A percentile compares a stretch with the other conserved stretches of the same genome.
Conservation (phyloP, 2,888 invertebrate species). For the Eristalis tenax region DNA sequence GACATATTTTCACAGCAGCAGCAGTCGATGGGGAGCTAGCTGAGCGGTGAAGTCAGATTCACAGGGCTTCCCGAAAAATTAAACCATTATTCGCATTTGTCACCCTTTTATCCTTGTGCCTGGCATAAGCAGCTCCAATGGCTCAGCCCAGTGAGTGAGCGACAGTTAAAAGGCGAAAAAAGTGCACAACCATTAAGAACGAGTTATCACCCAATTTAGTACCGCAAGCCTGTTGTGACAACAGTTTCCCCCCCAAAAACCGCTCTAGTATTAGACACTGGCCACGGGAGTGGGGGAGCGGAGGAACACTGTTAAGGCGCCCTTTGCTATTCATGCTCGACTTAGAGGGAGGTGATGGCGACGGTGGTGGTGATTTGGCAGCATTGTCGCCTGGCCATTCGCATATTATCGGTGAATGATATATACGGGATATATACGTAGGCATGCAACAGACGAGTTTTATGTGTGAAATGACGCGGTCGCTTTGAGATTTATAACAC, state of each 20-base stretch:
- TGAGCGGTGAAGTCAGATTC: background rate
- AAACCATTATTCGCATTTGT: conserved; percentile 72
- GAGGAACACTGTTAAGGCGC: background rate
- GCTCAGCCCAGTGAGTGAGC: conserved; percentile 24
- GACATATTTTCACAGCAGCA: conserved; percentile 49
- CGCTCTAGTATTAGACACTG: conserved; percentile 30
- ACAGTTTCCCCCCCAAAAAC: conserved; percentile 30
- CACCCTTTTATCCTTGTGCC: conserved; percentile 62
- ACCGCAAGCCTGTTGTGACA: conserved; percentile 66
- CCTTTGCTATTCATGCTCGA: conserved; percentile 5
- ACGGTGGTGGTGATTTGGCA: conserved; percentile 35
- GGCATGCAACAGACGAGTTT: conserved; percentile 9
- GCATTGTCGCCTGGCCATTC: conserved; percentile 32
- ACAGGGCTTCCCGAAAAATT: conserved; percentile 50
- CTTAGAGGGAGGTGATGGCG: conserved; percentile 24
- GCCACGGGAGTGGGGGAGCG: background rate
- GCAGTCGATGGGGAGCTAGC: too few relatives aligned
- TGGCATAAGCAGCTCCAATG: conserved; percentile 11
- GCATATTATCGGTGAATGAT: conserved; percentile 50
- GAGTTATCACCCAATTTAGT: conserved; percentile 71
- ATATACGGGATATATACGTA: background rate
- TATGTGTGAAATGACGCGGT: conserved; percentile 10
- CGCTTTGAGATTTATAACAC: background rate
- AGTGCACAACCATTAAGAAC: conserved; percentile 63
- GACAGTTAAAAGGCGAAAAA: conserved; percentile 60